phyloP scores from a whole-genome alignment of 2,797 vertebrate species.

The Carduelis carduelis region DNA sequence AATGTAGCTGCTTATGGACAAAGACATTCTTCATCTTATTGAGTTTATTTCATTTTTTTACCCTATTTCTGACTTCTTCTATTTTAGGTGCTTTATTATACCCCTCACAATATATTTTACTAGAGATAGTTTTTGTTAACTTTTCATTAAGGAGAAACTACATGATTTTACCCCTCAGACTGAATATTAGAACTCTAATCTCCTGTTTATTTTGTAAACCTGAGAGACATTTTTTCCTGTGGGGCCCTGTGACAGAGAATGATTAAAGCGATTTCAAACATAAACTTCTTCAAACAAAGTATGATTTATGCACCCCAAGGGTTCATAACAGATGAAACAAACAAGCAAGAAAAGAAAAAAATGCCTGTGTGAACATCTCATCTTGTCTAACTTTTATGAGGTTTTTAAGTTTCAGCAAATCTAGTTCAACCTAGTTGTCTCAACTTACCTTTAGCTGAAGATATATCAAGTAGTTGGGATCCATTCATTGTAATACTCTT shows the following conservation, averaged over 20 bases:
- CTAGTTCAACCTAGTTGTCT: not conserved
- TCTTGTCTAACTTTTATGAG: not conserved
- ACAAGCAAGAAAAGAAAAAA: not conserved
- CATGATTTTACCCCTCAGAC: not conserved
- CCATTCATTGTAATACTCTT: not conserved
- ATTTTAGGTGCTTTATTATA: not conserved
- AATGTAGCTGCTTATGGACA: not conserved
- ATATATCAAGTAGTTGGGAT: not conserved
- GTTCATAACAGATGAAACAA: constrained; percentile 3
- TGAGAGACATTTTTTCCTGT: not conserved
- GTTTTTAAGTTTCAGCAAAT: not conserved
- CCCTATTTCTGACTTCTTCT: not conserved
- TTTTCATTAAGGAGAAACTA: not conserved
- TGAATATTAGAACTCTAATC: not conserved
- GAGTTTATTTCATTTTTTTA: not conserved
- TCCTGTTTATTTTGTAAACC: not conserved
- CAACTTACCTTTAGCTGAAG: not conserved
- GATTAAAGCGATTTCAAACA: not conserved
- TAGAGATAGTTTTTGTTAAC: not conserved
- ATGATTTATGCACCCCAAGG: constrained; percentile 4
- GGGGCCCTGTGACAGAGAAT: not conserved
- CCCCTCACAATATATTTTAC: not conserved
- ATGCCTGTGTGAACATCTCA: not conserved
- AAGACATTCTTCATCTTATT: not conserved
- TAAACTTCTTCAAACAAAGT: not conserved